Conservation (phyloP, 2,797 vertebrate genomes). For the Pelodytes ibericus region DNA sequence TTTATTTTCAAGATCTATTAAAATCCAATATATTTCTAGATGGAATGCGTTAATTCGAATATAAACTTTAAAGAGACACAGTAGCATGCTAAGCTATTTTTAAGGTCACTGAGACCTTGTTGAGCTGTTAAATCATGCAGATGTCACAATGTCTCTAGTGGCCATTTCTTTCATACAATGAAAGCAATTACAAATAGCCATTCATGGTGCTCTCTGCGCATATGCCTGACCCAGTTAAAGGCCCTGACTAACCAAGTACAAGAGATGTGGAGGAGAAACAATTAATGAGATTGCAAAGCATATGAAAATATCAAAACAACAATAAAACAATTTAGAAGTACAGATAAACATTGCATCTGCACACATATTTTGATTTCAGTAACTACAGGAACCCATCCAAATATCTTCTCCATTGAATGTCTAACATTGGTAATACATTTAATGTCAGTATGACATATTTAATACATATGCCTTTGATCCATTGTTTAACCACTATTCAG, state of each 20-base stretch:
- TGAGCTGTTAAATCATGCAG: constrained; percentile 22
- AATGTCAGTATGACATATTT: too few relatives aligned
- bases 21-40: background rate
- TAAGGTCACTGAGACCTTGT: constrained; percentile 15
- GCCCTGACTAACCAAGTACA: background rate
- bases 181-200: constrained; percentile 35
- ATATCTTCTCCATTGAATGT: background rate
- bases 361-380: background rate
- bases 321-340: background rate
- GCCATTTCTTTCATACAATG: constrained; percentile 18
- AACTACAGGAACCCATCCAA: background rate
- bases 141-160: constrained; percentile 7
- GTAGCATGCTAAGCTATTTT: background rate
- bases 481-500: too few relatives aligned
- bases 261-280: background rate
- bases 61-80: background rate
- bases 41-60: background rate
- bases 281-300: constrained; percentile 8
- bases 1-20: background rate
- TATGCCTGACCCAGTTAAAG: constrained; percentile 20
- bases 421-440: too few relatives aligned
- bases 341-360: background rate
- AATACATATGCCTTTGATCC: too few relatives aligned
- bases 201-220: background rate
- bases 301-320: constrained; percentile 11